A percentile compares a stretch with the other conserved stretches of the same genome.
Conservation (phyloP, 2,113 vertebrate species). For the Cynoglossus semilaevis region DNA sequence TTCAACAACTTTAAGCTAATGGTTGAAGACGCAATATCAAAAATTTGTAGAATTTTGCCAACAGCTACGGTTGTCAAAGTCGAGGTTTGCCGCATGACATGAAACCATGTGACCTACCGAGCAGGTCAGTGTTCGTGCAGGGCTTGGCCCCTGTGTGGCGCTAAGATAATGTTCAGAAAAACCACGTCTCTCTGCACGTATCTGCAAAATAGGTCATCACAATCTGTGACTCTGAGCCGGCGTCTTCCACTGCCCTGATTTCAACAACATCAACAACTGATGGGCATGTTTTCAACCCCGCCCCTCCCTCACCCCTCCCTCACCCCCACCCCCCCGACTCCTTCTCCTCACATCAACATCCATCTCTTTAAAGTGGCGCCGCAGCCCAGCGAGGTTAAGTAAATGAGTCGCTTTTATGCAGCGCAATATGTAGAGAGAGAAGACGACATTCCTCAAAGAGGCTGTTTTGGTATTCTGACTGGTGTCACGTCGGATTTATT, state of each 20-base stretch:
- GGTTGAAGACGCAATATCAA: too few relatives aligned
- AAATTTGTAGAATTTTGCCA: too few relatives aligned
- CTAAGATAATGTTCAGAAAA: slow-evolving; percentile 31
- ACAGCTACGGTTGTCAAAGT: too few relatives aligned
- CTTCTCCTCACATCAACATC: slow-evolving; percentile 29
- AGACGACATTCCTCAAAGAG: slow-evolving; percentile 13
- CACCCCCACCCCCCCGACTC: slow-evolving; percentile 4
- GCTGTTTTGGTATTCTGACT: slow-evolving; percentile 42
- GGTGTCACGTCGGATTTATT: slow-evolving; percentile 44
- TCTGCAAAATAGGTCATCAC: slow-evolving; percentile 71
- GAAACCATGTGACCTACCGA: too few relatives aligned
- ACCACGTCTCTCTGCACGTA: slow-evolving; percentile 27
- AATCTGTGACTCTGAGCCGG: slow-evolving; percentile 41
- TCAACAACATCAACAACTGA: slow-evolving; percentile 70
- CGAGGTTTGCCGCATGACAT: too few relatives aligned
- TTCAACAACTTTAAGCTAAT: too few relatives aligned
- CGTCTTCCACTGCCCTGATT: slow-evolving; percentile 65
- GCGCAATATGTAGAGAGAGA: slow-evolving; percentile 14
- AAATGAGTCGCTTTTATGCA: slow-evolving; percentile 64
- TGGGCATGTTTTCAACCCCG: slow-evolving; percentile 24
- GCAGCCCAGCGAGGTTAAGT: slow-evolving; percentile 57
- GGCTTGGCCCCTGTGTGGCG: slow-evolving; percentile 6
- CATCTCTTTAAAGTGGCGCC: slow-evolving; percentile 50
- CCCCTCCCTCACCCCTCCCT: slow-evolving; percentile 6
- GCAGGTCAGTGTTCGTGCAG: too few relatives aligned